Conservation (phyloP, 2,888 invertebrate genomes). For the Herminia tarsipennalis region DNA sequence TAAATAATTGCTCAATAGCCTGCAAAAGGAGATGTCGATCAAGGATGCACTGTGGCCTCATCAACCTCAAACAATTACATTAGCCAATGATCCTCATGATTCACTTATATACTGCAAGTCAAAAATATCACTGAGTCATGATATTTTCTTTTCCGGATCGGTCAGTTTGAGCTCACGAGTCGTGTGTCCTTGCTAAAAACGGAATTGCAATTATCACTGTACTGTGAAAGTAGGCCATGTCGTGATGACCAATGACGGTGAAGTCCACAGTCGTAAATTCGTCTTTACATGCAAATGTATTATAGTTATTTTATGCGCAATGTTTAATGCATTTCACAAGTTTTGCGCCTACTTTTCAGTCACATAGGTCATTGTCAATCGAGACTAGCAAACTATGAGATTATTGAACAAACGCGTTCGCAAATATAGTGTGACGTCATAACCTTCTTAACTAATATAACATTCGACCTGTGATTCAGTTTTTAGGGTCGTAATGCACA, state of each 20-base stretch:
- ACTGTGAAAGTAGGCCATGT: slow-evolving; percentile 10
- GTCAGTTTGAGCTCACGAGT: neutral
- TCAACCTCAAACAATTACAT: neutral
- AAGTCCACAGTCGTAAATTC: slow-evolving; percentile 6
- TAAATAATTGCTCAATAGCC: too few species aligned
- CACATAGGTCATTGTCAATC: too few species aligned
- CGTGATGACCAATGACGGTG: slow-evolving; percentile 9
- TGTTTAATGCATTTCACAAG: too few species aligned
- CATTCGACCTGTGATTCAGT: too few species aligned
- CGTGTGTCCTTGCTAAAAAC: slow-evolving; percentile 6
- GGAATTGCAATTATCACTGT: slow-evolving; percentile 13
- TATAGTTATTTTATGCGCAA: neutral
- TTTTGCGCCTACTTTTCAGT: too few species aligned
- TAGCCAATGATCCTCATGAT: neutral
- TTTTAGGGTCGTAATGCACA: too few species aligned
- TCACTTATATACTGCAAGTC: neutral
- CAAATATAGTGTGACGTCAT: too few species aligned
- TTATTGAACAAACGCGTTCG: too few species aligned
- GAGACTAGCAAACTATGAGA: too few species aligned
- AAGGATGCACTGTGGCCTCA: neutral
- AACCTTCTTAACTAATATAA: too few species aligned
- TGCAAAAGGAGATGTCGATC: neutral
- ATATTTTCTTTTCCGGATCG: neutral
- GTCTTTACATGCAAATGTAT: neutral
- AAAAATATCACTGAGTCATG: neutral